phyloP scores from a whole-genome alignment of 2,113 vertebrate species.

The Vulpes lagopus region DNA sequence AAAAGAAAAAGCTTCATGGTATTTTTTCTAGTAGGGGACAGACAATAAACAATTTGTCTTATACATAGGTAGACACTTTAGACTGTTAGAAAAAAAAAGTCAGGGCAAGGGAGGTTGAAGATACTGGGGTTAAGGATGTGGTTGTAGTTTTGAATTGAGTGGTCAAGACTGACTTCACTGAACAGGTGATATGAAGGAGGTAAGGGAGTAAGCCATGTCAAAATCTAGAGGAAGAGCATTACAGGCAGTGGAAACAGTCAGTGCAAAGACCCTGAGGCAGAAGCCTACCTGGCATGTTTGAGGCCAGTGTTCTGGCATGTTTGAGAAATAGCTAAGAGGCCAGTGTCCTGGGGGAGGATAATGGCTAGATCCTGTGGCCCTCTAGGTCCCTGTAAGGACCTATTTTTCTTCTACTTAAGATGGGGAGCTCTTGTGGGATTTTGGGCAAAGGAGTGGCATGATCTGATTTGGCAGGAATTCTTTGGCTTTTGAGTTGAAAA shows the following conservation, averaged over 20 bases:
- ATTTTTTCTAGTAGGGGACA: neutral
- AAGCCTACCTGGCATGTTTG: neutral
- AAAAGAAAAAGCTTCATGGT: neutral
- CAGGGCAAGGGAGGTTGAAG: neutral
- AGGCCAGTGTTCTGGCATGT: neutral
- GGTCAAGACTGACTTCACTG: neutral
- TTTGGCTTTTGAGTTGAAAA: conserved; percentile 13
- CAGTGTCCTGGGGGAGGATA: neutral
- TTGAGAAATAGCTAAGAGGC: neutral
- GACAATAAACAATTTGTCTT: neutral
- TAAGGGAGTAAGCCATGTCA: neutral
- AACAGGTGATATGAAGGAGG: neutral
- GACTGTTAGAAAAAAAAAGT: neutral
- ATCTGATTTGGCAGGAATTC: neutral
- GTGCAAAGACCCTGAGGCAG: neutral
- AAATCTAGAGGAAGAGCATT: neutral
- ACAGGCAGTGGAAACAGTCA: neutral
- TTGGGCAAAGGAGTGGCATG: neutral
- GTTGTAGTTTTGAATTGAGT: neutral
- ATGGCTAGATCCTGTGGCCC: neutral
- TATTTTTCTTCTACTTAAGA: neutral
- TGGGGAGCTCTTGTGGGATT: neutral
- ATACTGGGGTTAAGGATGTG: neutral
- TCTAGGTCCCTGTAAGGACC: neutral
- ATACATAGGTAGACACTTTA: neutral